Base-by-base conservation (phyloP, 2,888 invertebrate genomes). In the Scotopteryx bipunctaria region DNA sequence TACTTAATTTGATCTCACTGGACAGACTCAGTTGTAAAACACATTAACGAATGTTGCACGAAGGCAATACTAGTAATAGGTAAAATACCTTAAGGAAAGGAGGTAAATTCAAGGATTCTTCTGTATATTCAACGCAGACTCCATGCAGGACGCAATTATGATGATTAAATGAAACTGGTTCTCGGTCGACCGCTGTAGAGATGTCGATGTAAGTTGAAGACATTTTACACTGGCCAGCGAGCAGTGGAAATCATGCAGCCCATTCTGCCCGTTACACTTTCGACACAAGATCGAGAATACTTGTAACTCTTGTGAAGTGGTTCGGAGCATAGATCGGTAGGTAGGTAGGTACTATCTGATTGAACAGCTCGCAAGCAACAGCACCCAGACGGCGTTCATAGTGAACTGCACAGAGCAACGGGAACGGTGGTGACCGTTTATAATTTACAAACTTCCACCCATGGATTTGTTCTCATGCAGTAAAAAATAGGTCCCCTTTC, bases 101-200 rank as follows among this genome's bases (percentile, higher is more conserved):
- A 14, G 23, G 38, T 46, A 56, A 59, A 49, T 63, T 67, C 63
- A 58, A 73, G 68, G 67, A 71, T 64, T 64, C 64, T 47, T 67
- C 63, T 55, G 55, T 36, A 44, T 14, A 61, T 67, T 56, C 57
- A 66, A 64, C 67, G 67, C 72, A 71, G n/a, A 50, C 64, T n/a
- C 69, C 66, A 57, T 65, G 66, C 72, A 64, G 85, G 85, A 82
- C 81, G 84, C 86, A 88, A 88, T 88, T 87, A 87, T 85, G 83
- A 87, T 87, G 88, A 87, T 89, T 87, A 86, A 83, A 83, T 76
- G 76, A 82, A 88, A 88, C 89, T 85, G 86, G 89, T 88, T 87
- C 77, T 76, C 64, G 67, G 69, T 58, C 76, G 73, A 73, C 73
- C 72, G 69, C 74, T 71, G 78, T 71, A 74, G 78, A 76, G 78